Evolutionary conservation across 2,888 invertebrate genomes (phyloP).

Genomic region (Caenorhabditis afra): DNA sequence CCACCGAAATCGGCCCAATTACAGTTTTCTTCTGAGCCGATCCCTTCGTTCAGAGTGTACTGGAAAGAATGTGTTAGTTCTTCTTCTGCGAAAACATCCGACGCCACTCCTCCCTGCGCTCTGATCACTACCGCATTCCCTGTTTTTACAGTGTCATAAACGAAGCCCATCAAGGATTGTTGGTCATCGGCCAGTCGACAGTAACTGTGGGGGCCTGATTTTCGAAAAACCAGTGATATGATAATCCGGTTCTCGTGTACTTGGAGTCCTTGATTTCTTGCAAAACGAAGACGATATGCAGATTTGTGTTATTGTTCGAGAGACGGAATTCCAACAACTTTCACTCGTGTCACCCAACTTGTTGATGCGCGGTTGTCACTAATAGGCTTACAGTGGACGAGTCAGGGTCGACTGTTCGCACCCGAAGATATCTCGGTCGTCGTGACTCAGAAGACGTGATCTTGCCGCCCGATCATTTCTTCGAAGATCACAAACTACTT

Average conservation of each 20-base stretch:
- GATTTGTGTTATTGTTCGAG: neutral
- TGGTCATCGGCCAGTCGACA: constrained; percentile 38
- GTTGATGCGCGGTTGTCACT: constrained; percentile 18
- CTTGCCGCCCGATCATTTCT: constrained; percentile 5
- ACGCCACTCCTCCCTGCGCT: neutral
- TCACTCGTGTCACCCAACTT: neutral
- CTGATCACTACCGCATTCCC: constrained; percentile 31
- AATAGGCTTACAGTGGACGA: constrained; percentile 41
- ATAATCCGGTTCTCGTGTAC: constrained; percentile 35
- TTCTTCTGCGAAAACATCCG: constrained; percentile 1
- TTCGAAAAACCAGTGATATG: constrained; percentile 43
- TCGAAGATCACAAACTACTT: constrained; percentile 35
- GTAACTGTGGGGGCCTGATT: neutral
- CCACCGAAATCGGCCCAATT: too few species aligned
- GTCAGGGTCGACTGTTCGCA: constrained; percentile 10
- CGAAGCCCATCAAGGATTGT: constrained; percentile 25
- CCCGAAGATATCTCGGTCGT: too few species aligned
- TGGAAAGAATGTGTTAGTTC: neutral
- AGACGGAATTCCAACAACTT: too few species aligned
- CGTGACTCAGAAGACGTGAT: constrained; percentile 14
- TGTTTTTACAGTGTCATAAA: constrained; percentile 50
- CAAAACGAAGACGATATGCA: constrained; percentile 6
- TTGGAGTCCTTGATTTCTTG: constrained; percentile 8
- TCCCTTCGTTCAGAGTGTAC: neutral
- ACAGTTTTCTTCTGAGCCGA: too few species aligned